These are phyloP conservation scores for Plotosus lineatus DNA, from an alignment of 2,113 vertebrate genomes.

Conservation along the genomic window DNA sequence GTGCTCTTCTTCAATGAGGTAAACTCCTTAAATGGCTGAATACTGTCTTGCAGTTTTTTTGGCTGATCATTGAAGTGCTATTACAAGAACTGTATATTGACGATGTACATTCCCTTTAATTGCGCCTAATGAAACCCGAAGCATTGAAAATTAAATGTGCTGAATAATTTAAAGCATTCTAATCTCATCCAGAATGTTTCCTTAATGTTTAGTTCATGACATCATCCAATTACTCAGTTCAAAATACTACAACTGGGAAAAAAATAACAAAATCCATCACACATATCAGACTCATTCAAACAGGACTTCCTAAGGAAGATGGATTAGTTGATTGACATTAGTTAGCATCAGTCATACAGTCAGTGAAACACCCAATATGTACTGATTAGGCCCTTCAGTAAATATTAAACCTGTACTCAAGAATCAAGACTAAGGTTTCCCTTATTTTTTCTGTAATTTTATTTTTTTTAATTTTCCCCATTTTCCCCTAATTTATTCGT, in stretches of 20 bases:
- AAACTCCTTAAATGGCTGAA: neutral
- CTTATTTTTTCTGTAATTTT: too few relatives aligned
- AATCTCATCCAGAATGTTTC: neutral
- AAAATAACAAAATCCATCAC: neutral
- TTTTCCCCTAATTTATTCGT: too few relatives aligned
- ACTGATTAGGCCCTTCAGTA: too few relatives aligned
- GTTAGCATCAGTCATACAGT: too few relatives aligned
- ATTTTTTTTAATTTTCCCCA: too few relatives aligned
- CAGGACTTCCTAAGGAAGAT: neutral
- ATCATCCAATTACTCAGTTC: neutral
- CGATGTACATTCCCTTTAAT: conserved; percentile 11
- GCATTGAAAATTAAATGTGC: neutral
- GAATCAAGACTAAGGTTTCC: too few relatives aligned
- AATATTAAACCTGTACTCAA: too few relatives aligned
- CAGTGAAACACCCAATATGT: too few relatives aligned
- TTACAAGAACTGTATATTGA: neutral
- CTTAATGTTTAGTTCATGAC: neutral
- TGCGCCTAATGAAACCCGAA: neutral
- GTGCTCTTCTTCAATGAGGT: neutral
- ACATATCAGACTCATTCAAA: neutral
- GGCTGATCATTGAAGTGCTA: neutral
- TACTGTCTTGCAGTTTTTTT: neutral
- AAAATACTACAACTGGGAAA: neutral
- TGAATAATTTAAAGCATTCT: neutral
- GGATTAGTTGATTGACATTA: neutral